Evolutionary conservation across 2,888 invertebrate genomes (phyloP), one percentile per base, ranked within the genome.

Genomic region (Rhabditophanes sp.): DNA sequence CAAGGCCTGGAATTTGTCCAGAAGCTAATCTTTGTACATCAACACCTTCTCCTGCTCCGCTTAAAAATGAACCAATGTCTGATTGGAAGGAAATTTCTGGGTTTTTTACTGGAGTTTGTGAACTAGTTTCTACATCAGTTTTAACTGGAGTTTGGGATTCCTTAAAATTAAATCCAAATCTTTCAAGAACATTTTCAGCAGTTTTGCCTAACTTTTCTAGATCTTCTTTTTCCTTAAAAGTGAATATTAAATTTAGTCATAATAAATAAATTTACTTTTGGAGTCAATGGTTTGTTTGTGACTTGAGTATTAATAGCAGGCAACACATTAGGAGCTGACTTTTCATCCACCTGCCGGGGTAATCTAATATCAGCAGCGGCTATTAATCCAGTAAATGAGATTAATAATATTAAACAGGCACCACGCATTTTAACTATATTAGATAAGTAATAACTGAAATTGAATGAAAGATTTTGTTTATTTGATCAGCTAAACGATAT

Each of bases 1-100:
- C 65, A 16, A 65, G 44, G 16, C 59, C 63, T 22, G 60, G 53
- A 20, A 64, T 55, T 28, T 47, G 41, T 12, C 58, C 58, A 18
- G 41, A 39, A 9, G 54, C 41, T 18, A 56, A 25, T 21, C 59
- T 56, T 17, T 59, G 59, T 12, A 61, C 41, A 31, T 61, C 61
- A 31, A 61, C 48, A 28, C 59, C 57, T 25, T 53, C 42, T 34
- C 44, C 43, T 6, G 58, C 56, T 16, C 49, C 51, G 24, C 50
- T 51, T 11, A 62, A 48, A 8, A 61, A 44, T 17, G n/a, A n/a
- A n/a, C n/a, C n/a, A n/a, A n/a, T n/a, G n/a, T n/a, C n/a, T 61
- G 5, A 48, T 41, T 46, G 59, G 50, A 25, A 46, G 47, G 15
- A 40, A 37, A 11, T 30, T 29, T 7, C 39, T 34, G 23, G 51